These are phyloP conservation scores for Halcyon senegalensis DNA, from an alignment of 2,113 vertebrate species.

Conservation along the genomic window DNA sequence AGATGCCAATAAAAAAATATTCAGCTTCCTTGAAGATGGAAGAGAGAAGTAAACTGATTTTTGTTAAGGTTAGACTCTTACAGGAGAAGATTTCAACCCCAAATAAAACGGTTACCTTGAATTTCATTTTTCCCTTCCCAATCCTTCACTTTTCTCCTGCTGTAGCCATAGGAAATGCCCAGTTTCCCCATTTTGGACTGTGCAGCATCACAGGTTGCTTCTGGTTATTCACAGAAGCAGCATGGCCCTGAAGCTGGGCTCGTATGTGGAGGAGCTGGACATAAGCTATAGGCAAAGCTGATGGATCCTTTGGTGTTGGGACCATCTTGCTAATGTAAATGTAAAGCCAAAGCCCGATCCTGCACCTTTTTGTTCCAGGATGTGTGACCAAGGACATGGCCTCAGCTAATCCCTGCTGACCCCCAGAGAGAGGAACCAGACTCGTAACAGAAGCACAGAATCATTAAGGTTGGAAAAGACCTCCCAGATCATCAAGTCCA, in stretches of 20 bases:
- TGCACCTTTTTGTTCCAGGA: neutral
- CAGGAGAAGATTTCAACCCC: neutral
- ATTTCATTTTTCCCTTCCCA: neutral
- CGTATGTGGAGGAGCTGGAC: neutral
- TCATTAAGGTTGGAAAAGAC: no score
- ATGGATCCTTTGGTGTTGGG: neutral
- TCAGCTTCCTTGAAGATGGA: neutral
- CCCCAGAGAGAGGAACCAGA: neutral
- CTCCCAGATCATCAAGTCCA: no score
- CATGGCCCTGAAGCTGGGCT: no score
- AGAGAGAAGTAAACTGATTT: neutral
- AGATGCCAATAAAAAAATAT: neutral
- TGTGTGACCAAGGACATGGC: neutral
- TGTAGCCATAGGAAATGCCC: neutral
- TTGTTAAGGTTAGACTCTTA: neutral
- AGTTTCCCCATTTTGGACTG: neutral
- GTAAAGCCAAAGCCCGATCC: neutral
- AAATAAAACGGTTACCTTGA: neutral
- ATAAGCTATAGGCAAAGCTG: neutral
- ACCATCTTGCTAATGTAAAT: neutral
- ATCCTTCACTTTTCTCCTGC: neutral
- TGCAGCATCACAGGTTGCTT: neutral
- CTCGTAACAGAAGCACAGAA: no score
- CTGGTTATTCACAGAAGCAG: neutral
- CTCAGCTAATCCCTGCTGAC: neutral